Base-by-base conservation (phyloP, 2,888 invertebrate species). In the Cosmia pyralina region DNA sequence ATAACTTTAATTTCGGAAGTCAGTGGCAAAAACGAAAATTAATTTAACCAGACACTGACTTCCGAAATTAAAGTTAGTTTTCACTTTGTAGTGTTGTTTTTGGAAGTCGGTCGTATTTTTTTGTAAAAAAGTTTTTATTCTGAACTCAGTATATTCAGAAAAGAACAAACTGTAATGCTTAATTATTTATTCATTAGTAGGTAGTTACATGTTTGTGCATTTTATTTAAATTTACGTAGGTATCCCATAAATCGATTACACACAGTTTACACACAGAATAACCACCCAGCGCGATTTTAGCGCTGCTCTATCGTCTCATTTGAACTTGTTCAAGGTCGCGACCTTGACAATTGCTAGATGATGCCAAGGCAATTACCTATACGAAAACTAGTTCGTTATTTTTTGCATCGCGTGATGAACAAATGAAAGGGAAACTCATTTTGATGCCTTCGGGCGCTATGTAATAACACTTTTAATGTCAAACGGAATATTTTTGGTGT, bases 261-360 rank as follows among this genome's bases (percentile, higher is more conserved):
- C 22, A 34, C 38, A 62, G 50, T 34, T 55, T 52, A 38, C 10
- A 8, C 48, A 48, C 6, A 84, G 85, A 87, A 85, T 88, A 87
- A 85, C 22, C 34, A 57, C 6, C 4, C 52, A 75, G 80, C 72
- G 71, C 62, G 65, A 83, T 72, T 72, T 74, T 82, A 85, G 62
- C 70, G 76, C 74, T 70, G 53, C 74, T 65, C 68, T 75, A 81
- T n/a, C 48, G 59, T 83, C 88, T 85, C 69, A 86, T 85, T 62
- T 77, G 77, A 84, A 90, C 90, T 83, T 83, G 88, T 85, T 82
- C 90, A 90, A 92, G 91, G 90, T 90, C 89, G 77, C 75, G 91
- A 88, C 90, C 91, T 91, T 89, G 85, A 86, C 83, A 86, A 84
- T 85, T 88, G 85, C 88, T 88, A 88, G 85, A 86, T 85, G 88